Evolutionary conservation across 1,140 invertebrate species (phyloP).

Genomic region (Megalonaias nervosa): DNA sequence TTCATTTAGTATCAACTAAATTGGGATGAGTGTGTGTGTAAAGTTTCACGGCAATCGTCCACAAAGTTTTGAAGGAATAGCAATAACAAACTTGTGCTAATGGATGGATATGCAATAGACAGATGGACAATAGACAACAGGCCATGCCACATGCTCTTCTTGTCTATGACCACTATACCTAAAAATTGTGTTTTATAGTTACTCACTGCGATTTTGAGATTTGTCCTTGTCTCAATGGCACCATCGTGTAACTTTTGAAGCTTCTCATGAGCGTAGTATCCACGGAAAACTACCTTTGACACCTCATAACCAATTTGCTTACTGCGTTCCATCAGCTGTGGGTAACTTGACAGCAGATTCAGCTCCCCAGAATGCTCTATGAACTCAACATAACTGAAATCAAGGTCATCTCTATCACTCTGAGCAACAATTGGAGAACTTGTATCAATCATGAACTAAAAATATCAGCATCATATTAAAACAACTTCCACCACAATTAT

Average conservation of each 20-base stretch:
- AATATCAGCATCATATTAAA: neutral
- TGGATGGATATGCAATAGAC: no score
- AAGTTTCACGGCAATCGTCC: no score
- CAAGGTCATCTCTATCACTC: neutral
- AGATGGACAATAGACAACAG: no score
- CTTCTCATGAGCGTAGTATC: conserved; percentile 66
- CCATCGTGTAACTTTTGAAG: conserved; percentile 66
- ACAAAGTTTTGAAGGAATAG: no score
- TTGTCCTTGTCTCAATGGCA: conserved; percentile 61
- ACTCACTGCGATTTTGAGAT: conserved; percentile 65
- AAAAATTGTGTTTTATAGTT: neutral
- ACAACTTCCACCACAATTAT: no score
- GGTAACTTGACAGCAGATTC: conserved; percentile 61
- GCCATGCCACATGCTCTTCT: no score
- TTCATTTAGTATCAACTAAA: no score
- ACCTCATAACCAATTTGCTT: conserved; percentile 65
- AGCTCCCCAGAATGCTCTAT: conserved; percentile 65
- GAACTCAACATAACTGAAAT: conserved; percentile 66
- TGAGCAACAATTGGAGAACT: neutral
- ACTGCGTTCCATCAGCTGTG: conserved; percentile 60
- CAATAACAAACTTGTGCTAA: no score
- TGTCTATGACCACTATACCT: no score
- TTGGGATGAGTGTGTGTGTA: no score
- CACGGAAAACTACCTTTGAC: conserved; percentile 68
- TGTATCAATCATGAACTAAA: neutral